Evolutionary conservation across 2,888 invertebrate genomes (phyloP), one percentile per base, ranked within the genome.

Genomic region (Hermaeophaga mercurialis): DNA sequence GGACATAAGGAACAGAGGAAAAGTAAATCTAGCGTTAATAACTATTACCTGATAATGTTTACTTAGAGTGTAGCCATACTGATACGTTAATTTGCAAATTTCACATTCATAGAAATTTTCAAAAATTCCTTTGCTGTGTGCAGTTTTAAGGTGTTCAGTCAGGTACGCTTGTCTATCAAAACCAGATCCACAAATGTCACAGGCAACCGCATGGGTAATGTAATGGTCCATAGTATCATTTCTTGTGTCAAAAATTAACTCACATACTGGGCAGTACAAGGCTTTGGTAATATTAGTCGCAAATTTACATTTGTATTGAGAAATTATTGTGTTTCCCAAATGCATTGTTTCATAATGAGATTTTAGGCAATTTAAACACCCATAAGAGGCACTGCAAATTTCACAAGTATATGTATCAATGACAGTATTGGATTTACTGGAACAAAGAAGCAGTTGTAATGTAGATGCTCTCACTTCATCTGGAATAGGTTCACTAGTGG

Each of bases 291-390:
- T 15, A 14, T 41, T 12, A 3, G 17, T 22, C 15, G 50, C 38
- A 50, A 50, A 53, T 38, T 63, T 58, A 54, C 68, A 67, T 54
- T 62, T 65, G 54, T 67, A 67, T 24, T 63, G 65, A 1, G 59
- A 57, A 9, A 62, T 33, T 1, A 60, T 54, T n/a, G 57, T 24
- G 28, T 63, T 63, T 15, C 60, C 36, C 7, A 60, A 49, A 53
- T 68, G 68, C 26, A 65, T 53, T n/a, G 64, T 64, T 53, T 67
- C 66, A 22, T 67, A 68, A 44, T 68, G 68, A 5, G 66, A 65
- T 56, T 68, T 68, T 3, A 68, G 59, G 36, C 68, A 68, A 43
- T 66, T 66, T 24, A 68, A 57, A 46, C 68, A 68, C 6, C 66
- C 65, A 38, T 58, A 62, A 3, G 44, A 47, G 7, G 18, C 49